phyloP scores from a whole-genome alignment of 2,797 vertebrate species.

The Potorous gilbertii region DNA sequence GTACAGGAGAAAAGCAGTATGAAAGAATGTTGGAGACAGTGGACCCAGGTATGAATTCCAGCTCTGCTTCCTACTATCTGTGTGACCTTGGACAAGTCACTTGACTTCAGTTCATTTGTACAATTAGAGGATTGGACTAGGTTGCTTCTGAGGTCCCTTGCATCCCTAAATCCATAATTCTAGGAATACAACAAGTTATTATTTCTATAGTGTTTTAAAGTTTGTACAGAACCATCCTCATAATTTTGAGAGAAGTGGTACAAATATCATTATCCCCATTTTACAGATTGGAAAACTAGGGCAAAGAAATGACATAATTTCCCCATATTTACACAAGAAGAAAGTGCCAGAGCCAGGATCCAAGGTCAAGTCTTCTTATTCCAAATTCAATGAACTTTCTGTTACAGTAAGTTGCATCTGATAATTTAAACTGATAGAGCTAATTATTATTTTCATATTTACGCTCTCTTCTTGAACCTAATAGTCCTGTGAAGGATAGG shows the following conservation, averaged over 20 bases:
- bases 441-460: neutral
- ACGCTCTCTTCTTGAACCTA: neutral
- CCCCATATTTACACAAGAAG: neutral
- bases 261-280: neutral
- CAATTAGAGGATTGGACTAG: neutral
- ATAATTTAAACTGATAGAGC: neutral
- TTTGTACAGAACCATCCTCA: neutral
- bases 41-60: neutral
- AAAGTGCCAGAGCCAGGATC: neutral
- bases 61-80: neutral
- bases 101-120: neutral
- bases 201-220: neutral
- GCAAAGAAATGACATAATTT: neutral
- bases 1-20: neutral
- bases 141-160: neutral
- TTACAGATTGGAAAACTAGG: neutral
- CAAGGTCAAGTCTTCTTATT: neutral
- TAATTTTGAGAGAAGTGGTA: neutral
- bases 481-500: neutral
- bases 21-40: neutral
- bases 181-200: neutral
- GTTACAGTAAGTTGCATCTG: neutral
- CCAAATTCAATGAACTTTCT: neutral
- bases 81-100: neutral
- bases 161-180: neutral